A percentile compares a stretch with the other conserved stretches of the same genome.
Conservation (phyloP, 2,113 vertebrate species). For the Eublepharis macularius region DNA sequence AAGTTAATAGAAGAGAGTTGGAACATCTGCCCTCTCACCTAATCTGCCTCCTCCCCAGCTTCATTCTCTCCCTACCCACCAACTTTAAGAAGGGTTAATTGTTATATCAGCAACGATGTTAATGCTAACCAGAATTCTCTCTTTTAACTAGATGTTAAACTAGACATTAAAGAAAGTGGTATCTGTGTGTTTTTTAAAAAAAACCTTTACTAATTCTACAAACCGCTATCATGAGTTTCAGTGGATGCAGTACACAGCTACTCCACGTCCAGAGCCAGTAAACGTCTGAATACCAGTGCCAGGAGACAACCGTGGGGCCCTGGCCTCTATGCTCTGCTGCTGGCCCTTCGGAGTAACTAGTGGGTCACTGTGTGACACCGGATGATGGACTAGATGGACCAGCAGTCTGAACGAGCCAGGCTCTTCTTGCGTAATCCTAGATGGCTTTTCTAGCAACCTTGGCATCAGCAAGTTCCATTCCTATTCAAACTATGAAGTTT, state of each 20-base stretch:
- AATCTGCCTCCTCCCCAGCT: background rate
- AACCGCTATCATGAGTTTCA: too few relatives aligned
- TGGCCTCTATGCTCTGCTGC: too few relatives aligned
- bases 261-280: too few relatives aligned
- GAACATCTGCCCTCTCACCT: background rate
- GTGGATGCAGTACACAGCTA: too few relatives aligned
- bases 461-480: background rate
- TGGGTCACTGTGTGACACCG: too few relatives aligned
- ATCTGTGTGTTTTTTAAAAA: background rate
- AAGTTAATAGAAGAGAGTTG: background rate
- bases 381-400: too few relatives aligned
- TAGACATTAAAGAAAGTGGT: background rate
- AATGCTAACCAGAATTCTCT: background rate
- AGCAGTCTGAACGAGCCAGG: too few relatives aligned
- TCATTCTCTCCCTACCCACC: background rate
- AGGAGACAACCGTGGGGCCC: too few relatives aligned
- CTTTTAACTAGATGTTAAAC: background rate
- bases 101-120: background rate
- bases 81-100: background rate
- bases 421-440: too few relatives aligned
- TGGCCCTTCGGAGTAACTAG: too few relatives aligned
- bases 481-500: background rate
- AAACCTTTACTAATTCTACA: too few relatives aligned
- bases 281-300: too few relatives aligned
- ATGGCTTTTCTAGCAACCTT: background rate